Evolutionary conservation across 2,113 vertebrate genomes (phyloP).

Genomic region (Triplophysa siluroides): DNA sequence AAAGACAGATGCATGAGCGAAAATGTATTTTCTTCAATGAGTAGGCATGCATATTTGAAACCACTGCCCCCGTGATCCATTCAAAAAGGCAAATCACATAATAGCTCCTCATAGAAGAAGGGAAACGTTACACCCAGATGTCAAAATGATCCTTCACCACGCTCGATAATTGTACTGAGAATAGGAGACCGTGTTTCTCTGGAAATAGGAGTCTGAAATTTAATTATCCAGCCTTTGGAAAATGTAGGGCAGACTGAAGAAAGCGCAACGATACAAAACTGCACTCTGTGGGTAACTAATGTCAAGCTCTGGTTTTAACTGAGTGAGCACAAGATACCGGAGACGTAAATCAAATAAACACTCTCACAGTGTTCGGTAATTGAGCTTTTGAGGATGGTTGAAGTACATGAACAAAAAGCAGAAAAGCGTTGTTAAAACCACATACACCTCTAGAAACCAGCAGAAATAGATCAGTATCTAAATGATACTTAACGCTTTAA

Average conservation of each 20-base stretch:
- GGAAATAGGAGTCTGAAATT: conserved; percentile 74
- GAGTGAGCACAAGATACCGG: conserved; percentile 58
- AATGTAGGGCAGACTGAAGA: conserved; percentile 68
- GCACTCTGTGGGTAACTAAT: conserved; percentile 68
- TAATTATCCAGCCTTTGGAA: conserved; percentile 75
- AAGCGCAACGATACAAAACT: conserved; percentile 64
- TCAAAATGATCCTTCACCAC: conserved; percentile 68
- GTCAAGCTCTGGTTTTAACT: conserved; percentile 60
- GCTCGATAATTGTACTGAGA: conserved; percentile 71
- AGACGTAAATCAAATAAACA: conserved; percentile 59
- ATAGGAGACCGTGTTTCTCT: conserved; percentile 67
- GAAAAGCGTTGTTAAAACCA: not conserved
- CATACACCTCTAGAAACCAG: not conserved
- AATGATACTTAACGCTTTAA: not conserved
- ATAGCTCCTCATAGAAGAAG: conserved; percentile 64
- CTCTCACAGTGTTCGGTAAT: conserved; percentile 41
- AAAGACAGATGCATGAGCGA: conserved; percentile 54
- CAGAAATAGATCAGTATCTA: not conserved
- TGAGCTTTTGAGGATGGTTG: conserved; percentile 40
- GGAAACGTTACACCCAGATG: conserved; percentile 72
- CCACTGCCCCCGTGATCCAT: conserved; percentile 61
- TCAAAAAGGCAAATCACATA: conserved; percentile 71
- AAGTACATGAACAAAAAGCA: not conserved
- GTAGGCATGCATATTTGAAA: conserved; percentile 53
- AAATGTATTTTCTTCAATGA: conserved; percentile 59